phyloP scores from a whole-genome alignment of 1,140 invertebrate genomes.

The roundworm (Caenorhabditis elegans) region WBcel235 BX284605.5:13506501-13507000 shows the following conservation, averaged over 20 bases:
- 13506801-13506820: neutral
- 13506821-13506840: neutral
- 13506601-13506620: neutral
- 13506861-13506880: no score
- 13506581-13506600: neutral
- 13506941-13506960: no score
- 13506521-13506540: no score
- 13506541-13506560: no score
- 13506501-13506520: neutral
- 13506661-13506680: neutral
- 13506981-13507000: constrained; percentile 56
- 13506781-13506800: neutral
- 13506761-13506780: neutral
- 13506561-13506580: neutral
- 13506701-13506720: neutral
- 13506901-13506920: no score
- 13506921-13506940: no score
- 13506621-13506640: neutral
- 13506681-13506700: neutral
- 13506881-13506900: no score
- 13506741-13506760: neutral
- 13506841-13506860: no score
- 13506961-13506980: no score
- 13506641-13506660: neutral
- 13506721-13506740: neutral